Evolutionary conservation across 2,888 invertebrate genomes (phyloP), one percentile per base, ranked within the genome.

Genomic region (Apotomis betuletana): DNA sequence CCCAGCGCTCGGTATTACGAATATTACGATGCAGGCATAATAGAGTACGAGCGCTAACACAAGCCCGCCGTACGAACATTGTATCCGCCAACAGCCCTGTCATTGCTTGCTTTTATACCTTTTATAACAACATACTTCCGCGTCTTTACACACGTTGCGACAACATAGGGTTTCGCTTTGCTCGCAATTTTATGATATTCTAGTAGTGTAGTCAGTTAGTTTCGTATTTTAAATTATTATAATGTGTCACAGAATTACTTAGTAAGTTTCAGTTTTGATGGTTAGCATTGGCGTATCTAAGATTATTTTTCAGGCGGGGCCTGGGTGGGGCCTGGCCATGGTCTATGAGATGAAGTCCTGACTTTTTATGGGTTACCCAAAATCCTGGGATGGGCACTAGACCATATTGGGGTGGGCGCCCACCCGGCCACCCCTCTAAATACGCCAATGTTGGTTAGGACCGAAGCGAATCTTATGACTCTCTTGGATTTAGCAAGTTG

Each of bases 91-190:
- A 41, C 73, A 65, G 57, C 64, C 65, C 60, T 69, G 68, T 69
- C 63, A 73, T 70, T 70, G 65, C 73, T 73, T 51, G 60, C 61
- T 72, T 77, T 70, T 70, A 63, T 75, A 75, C 63, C 77, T 74
- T 65, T 59, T 64, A 65, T 60, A 65, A 70, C 64, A 73, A 75
- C 74, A 77, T 73, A 75, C 77, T 76, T 75, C 75, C 74, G 65
- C 67, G 71, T 61, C 67, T 67, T 67, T 67, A 73, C 60, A 73
- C 65, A 54, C 60, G 65, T 61, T 59, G 57, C 64, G 55, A 67
- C 38, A 44, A 71, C 64, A 41, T 52, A 68, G 70, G 13, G 58
- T 70, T 64, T 60, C 44, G 52, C 58, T 51, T 41, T 54, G 58
- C 49, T 63, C 9, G 5, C 15, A 54, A 58, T 59, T 44, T 60